Base-by-base conservation (phyloP, 1,140 invertebrate genomes). In the Drosophila tropicalis region DNA sequence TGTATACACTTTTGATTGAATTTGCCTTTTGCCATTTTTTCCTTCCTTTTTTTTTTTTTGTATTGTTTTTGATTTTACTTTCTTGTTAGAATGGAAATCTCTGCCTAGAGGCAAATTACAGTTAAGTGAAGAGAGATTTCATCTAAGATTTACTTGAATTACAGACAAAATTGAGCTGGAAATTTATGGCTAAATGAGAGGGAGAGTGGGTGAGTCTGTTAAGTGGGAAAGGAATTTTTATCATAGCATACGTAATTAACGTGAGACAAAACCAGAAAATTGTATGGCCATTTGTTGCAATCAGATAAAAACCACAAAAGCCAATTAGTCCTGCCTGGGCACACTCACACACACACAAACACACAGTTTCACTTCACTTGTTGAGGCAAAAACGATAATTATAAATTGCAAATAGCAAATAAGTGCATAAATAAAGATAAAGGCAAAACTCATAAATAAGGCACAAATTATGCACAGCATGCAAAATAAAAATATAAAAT, bases 1-100 rank as follows among this genome's bases (percentile, higher is more conserved):
- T 36, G 34, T 65, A 64, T 71, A 75, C 68, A 79, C 76, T 79
- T 87, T 86, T 87, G 83, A 87, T 86, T 86, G 84, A 86, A 87
- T 86, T 87, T 79, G 57, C 47, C 34, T 25, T 62, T 77, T 78
- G 62, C 72, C 36, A 76, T 77, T 69, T 73, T 63, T 29, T n/a
- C n/a, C n/a, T n/a, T n/a, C n/a, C n/a, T 22, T 40, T 6, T 40
- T 44, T 3, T 17, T 58, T 39, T 64, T 12, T 19, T 51, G 44
- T 51, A 44, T 73, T 60, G 22, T 44, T 12, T 54, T 51, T 76
- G 47, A 51, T 70, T 62, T 19, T 40, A 12, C 25, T 44, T 22
- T 66, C 22, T 12, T 61, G 66, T 63, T 17, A 36, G 34, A 5
- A 57, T 54, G 69, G 56, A 62, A 73, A 77, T 41, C 55, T 13